These are phyloP conservation scores for Trypoxylus dichotomus DNA, from an alignment of 1,140 invertebrate genomes.

Conservation along the genomic window DNA sequence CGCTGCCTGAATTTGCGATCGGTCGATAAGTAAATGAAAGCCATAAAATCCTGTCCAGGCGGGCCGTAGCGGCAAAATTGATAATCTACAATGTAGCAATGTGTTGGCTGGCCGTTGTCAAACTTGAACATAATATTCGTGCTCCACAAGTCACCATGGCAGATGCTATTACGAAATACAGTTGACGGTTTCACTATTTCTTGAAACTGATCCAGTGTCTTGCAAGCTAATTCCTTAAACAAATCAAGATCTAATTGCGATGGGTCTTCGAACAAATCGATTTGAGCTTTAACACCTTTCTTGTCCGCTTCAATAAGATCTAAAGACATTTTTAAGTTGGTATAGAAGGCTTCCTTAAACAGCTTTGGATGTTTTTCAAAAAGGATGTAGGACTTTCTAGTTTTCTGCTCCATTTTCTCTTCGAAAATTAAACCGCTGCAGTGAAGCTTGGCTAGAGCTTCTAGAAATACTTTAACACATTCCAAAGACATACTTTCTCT, in stretches of 20 bases:
- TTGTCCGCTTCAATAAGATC: neutral
- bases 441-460: conserved; percentile 39
- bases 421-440: conserved; percentile 39
- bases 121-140: conserved; percentile 58
- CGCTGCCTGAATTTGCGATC: conserved; percentile 47
- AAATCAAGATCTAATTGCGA: neutral
- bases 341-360: conserved; percentile 27
- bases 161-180: conserved; percentile 24
- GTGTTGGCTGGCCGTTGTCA: conserved; percentile 33
- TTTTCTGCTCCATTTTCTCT: conserved; percentile 32
- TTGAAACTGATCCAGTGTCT: neutral
- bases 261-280: neutral
- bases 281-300: neutral
- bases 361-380: neutral
- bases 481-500: conserved; percentile 12
- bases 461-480: conserved; percentile 8
- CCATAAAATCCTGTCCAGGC: conserved; percentile 54
- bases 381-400: neutral
- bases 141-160: conserved; percentile 57
- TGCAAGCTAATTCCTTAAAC: conserved; percentile 4
- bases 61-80: conserved; percentile 58
- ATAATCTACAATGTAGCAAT: conserved; percentile 57
- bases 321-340: neutral
- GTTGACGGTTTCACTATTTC: conserved; percentile 29
- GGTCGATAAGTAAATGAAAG: conserved; percentile 50